Evolutionary conservation across 2,113 vertebrate species (phyloP).

Genomic region (Clarias gariepinus): DNA sequence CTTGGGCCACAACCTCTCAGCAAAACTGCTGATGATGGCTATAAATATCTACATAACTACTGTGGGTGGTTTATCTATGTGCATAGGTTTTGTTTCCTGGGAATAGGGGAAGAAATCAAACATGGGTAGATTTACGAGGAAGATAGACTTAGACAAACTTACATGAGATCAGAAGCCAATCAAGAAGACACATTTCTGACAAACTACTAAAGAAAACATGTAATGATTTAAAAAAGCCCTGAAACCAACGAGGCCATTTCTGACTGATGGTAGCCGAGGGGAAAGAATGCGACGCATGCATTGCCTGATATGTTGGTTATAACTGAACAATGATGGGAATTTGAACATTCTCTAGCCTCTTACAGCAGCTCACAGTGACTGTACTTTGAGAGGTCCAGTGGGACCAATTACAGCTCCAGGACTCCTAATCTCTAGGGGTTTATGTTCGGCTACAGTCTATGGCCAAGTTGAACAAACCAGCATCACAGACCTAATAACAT

Average conservation of each 20-base stretch:
- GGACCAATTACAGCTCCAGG: constrained; percentile 39
- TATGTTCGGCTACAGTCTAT: constrained; percentile 3
- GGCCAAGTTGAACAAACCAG: background rate
- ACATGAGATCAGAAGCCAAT: background rate
- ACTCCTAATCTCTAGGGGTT: constrained; percentile 8
- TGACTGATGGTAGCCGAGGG: background rate
- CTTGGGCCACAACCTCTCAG: background rate
- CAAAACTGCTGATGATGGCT: background rate
- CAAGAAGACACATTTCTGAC: background rate
- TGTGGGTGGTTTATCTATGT: background rate
- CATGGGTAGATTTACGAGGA: background rate
- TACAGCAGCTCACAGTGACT: constrained; percentile 21
- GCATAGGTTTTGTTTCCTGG: background rate
- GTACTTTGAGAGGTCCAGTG: constrained; percentile 18
- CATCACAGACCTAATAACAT: background rate
- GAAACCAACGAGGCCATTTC: background rate
- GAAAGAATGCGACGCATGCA: background rate
- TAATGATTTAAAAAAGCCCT: background rate
- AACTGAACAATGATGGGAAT: background rate
- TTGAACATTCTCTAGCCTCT: constrained; percentile 10
- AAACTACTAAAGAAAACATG: background rate
- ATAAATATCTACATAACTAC: constrained; percentile 13
- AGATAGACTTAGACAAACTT: background rate
- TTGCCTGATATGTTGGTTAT: background rate
- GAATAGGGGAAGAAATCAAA: background rate